Base-by-base conservation (phyloP, 2,888 invertebrate species). In the Isoperla grammatica region DNA sequence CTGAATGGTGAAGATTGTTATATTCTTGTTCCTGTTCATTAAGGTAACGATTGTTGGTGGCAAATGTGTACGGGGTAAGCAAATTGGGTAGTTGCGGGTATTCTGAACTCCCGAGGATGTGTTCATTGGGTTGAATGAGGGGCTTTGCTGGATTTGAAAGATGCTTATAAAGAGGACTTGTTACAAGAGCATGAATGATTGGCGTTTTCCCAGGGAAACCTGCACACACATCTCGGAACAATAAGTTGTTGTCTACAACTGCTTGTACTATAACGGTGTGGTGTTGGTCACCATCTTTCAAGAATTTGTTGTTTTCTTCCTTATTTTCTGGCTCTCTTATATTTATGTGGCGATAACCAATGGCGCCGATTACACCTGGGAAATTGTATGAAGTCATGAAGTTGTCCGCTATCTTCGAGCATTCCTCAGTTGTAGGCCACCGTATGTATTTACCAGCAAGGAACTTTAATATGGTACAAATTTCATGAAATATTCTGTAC, bases 151-250 rank as follows among this genome's bases (percentile, higher is more conserved):
- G 50, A 19, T 54, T 43, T 8, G 55, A 37, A 11, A 61, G 12
- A 22, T 37, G 23, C 1, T 54, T n/a, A 20, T 58, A 58, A 9
- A 64, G 50, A 12, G 61, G 63, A 37, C 63, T 64, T 8, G 43
- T 46, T n/a, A 55, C 35, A 11, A 64, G 56, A 17, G 61, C 60
- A 17, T 57, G 49, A 12, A 45, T 37, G 1, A 54, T 15, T 8
- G 56, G 29, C 15, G 60, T 60, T n/a, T 55, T 42, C 9, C 61
- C 60, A 12, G 63, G 61, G 17, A 60, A 56, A 40, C 61, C 63
- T 20, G 60, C 61, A 54, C 58, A 60, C 1, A 60, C 60, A 60
- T 64, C 60, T n/a, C 59, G 60, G n/a, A 64, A 57, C 48, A 46
- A 13, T 45, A 54, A 53, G n/a, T 40, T 49, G 19, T 60, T 39